Evolutionary conservation across 1,140 invertebrate genomes (phyloP), one percentile per base, ranked within the genome.

Genomic region (Drosophila parvula): DNA sequence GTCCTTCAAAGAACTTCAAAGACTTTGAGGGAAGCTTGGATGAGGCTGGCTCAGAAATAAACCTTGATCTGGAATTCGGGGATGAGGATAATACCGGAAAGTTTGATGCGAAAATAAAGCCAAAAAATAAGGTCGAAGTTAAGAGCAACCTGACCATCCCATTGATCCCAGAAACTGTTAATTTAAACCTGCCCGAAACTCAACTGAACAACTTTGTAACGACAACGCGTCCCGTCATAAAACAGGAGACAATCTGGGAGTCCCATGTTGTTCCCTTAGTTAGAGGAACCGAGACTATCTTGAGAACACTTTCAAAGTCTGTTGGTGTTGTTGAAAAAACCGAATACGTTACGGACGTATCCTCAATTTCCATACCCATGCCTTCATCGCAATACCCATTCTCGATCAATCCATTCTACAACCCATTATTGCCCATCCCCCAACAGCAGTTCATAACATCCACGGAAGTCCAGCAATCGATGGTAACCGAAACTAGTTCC

Each of bases 1-100:
- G 69, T 70, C 81, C 83, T 2, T 74, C 78, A 0, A 88, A 88
- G 18, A 97, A 96, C 4, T 93, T 98, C 12, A 97, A 97, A 76
- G 97, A 98, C 91, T 97, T 97, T 91, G 97, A 97, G 74, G 96
- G 96, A 50, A 95, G 95, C 47, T 92, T 97, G 32, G 96, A 97
- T 84, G 96, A 97, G 92, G 96, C 97, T n/a, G 96, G 96, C 2
- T 97, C 96, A 3, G 96, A 97, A 91, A 90, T 98, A 8, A 96
- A 97, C 82, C 92, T 97, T 51, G 96, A 98, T 89, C 92, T 97
- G 12, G 96, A 98, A 82, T 96, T 96, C 78, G 95, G 96, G 9
- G 96, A 97, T 78, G 95, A 96, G 77, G 94, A 96, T 71, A 94
- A 95, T 69, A 95, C 96, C 44, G 93, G 94, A 22, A 95, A 95